Evolutionary conservation across 2,797 vertebrate genomes (phyloP), one percentile per base, ranked within the genome.

Genomic region (Adrianichthys oophorus): DNA sequence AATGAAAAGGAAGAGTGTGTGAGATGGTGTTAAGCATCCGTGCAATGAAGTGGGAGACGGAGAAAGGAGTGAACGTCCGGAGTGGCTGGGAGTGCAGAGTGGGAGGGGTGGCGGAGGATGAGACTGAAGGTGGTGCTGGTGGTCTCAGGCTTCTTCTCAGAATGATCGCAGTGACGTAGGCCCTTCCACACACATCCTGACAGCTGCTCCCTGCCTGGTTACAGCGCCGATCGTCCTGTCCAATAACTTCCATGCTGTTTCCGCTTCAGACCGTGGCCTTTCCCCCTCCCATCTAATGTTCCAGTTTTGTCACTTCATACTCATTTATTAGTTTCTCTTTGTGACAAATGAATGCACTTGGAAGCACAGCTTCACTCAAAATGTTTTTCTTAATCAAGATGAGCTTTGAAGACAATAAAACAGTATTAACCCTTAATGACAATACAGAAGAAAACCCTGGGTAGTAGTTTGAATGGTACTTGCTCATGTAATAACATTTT

Each of bases 111-210:
- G 81, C 48, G 66, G 70, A 64, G 72, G 73, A 78, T 63, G 79
- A 79, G 58, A 78, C 68, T 55, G 74, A 74, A 74, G 80, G 72
- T 81, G 65, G 64, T 80, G 76, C 82, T 78, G 72, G 78, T 83
- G 80, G 89, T 86, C 83, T 82, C 79, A 79, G 85, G 76, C 79
- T 84, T 72, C 58, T 87, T 80, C 79, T 84, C 85, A 84, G 80
- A 92, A 90, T 85, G 76, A 88, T 87, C 83, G 78, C 45, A 65
- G 82, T 92, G 91, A 92, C 88, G 90, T 87, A 92, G 65, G 80
- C 85, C 80, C 79, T 82, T 90, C 87, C 88, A 85, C 84, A 89
- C 85, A 90, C 87, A 89, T 91, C 89, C 91, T 91, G 90, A 87
- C 89, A 90, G 90, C 91, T 91, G 90, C 88, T 87, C 75, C 85